phyloP scores from a whole-genome alignment of 2,888 invertebrate genomes.

The Chymomyza caudatula region DNA sequence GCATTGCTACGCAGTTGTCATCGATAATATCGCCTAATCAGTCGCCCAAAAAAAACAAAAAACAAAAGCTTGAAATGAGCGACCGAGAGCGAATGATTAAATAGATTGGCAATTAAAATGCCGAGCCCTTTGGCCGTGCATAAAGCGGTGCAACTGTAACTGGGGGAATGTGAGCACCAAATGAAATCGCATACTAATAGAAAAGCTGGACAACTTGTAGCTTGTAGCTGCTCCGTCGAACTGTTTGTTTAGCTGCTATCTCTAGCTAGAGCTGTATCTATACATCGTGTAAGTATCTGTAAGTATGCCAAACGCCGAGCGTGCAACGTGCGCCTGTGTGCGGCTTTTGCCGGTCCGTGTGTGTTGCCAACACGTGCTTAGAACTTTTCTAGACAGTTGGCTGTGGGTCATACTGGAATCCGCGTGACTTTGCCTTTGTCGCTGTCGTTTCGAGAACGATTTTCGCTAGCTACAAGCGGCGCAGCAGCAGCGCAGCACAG shows the following conservation, averaged over 20 bases:
- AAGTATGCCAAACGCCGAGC: conserved; percentile 14
- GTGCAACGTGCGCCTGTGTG: conserved; percentile 8
- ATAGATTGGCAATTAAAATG: neutral
- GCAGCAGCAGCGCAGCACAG: neutral
- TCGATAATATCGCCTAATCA: conserved; percentile 44
- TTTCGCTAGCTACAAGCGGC: conserved; percentile 13
- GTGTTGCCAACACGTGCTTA: conserved; percentile 77
- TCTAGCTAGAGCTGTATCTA: neutral
- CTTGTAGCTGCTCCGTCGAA: conserved; percentile 16
- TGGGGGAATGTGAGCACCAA: neutral
- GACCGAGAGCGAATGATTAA: neutral
- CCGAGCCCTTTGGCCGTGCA: neutral
- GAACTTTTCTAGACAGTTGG: conserved; percentile 75
- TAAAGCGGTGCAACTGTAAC: neutral
- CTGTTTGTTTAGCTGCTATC: conserved; percentile 12
- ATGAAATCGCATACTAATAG: neutral
- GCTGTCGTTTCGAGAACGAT: conserved; percentile 14
- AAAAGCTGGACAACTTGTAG: neutral
- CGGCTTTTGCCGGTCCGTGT: conserved; percentile 44
- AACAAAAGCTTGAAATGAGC: neutral
- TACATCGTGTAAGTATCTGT: conserved; percentile 25
- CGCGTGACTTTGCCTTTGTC: conserved; percentile 75
- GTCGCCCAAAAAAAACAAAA: neutral
- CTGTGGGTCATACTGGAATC: conserved; percentile 77
- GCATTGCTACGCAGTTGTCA: conserved; percentile 31